phyloP scores from a whole-genome alignment of 2,888 invertebrate genomes.

The Pasiphila rectangulata region DNA sequence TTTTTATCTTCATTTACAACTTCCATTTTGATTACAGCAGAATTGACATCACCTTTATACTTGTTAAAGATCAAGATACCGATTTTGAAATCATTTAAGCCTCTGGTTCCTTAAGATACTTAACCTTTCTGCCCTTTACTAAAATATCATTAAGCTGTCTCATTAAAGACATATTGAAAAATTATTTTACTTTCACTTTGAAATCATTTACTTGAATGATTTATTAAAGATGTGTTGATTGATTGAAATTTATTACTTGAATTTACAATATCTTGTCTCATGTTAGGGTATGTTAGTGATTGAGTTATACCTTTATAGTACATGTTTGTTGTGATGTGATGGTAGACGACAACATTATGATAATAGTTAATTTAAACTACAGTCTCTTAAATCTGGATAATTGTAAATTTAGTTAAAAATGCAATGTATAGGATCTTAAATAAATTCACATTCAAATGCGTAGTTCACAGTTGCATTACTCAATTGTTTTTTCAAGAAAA shows the following conservation, averaged over 20 bases:
- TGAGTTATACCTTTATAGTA: too few species aligned
- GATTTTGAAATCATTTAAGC: slow-evolving; percentile 17
- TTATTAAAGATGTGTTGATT: slow-evolving; percentile 28
- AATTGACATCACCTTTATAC: not conserved
- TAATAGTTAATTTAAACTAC: too few species aligned
- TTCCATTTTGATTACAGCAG: not conserved
- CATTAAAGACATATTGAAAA: slow-evolving; percentile 56
- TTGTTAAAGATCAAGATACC: not conserved
- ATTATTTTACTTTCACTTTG: slow-evolving; percentile 54
- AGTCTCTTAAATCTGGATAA: too few species aligned
- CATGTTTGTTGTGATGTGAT: too few species aligned
- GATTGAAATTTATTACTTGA: slow-evolving; percentile 18
- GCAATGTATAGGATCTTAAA: too few species aligned
- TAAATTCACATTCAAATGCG: too few species aligned
- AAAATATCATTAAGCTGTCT: slow-evolving; percentile 49
- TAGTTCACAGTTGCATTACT: too few species aligned
- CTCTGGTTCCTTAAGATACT: slow-evolving; percentile 24
- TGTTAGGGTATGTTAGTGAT: slow-evolving; percentile 3
- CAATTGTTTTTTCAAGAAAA: too few species aligned
- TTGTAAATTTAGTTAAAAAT: too few species aligned
- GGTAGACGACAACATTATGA: too few species aligned
- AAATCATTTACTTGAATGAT: slow-evolving; percentile 41
- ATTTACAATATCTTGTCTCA: slow-evolving; percentile 11
- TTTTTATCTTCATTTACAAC: too few species aligned
- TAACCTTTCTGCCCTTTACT: slow-evolving; percentile 35